Evolutionary conservation across 2,888 invertebrate genomes (phyloP).

Genomic region (Hoplodrina blanda): DNA sequence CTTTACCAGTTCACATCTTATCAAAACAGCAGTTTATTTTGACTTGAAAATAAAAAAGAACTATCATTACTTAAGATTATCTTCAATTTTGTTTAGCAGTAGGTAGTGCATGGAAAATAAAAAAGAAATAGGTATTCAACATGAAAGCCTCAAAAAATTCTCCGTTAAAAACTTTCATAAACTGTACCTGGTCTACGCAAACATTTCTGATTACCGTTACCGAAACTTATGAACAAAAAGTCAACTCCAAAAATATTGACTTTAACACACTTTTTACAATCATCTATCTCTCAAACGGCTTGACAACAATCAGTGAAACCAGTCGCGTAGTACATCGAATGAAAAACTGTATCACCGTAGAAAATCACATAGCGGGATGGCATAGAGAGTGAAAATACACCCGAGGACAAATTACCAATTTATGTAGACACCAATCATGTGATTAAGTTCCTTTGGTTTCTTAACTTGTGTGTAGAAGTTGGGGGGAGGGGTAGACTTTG

Average conservation of each 20-base stretch:
- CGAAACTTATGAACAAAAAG: conserved; percentile 22
- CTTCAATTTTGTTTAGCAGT: not conserved
- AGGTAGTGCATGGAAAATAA: not conserved
- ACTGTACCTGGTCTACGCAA: not conserved
- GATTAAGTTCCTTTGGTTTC: conserved; percentile 32
- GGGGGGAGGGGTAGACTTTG: conserved; percentile 58
- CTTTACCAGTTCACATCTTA: too few species aligned
- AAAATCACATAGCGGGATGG: conserved; percentile 83
- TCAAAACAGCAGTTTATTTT: too few species aligned
- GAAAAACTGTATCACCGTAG: conserved; percentile 87
- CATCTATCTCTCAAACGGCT: conserved; percentile 43
- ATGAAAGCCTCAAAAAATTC: not conserved
- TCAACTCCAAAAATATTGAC: conserved; percentile 18
- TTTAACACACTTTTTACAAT: conserved; percentile 31
- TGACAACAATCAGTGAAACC: conserved; percentile 80
- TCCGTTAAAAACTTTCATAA: not conserved
- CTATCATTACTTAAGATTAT: too few species aligned
- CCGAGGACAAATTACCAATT: conserved; percentile 72
- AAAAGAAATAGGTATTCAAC: not conserved
- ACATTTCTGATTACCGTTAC: conserved; percentile 21
- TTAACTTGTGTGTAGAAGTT: conserved; percentile 15
- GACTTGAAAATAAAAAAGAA: too few species aligned
- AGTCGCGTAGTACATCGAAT: conserved; percentile 72
- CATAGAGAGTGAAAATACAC: conserved; percentile 86
- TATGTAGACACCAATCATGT: conserved; percentile 67